phyloP scores from a whole-genome alignment of 2,113 vertebrate genomes.

The Proteles cristata region DNA sequence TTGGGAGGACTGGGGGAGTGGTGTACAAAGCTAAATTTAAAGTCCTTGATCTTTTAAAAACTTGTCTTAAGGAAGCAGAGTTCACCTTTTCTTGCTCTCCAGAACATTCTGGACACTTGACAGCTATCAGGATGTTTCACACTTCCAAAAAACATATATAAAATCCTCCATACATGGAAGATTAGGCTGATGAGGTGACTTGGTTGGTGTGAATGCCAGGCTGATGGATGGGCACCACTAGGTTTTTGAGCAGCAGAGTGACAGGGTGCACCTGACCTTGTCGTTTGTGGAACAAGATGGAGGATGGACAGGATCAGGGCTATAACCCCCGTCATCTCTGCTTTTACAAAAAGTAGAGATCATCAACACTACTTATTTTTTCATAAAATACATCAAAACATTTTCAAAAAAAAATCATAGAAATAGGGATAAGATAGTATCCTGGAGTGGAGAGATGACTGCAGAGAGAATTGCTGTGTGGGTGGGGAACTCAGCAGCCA shows the following conservation, averaged over 20 bases:
- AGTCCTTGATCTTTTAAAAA: neutral
- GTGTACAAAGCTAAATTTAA: conserved; percentile 14
- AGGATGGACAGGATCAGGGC: neutral
- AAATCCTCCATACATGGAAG: neutral
- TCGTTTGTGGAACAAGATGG: neutral
- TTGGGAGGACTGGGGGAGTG: neutral
- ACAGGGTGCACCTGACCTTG: neutral
- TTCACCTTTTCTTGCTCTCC: conserved; percentile 4
- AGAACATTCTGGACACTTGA: neutral
- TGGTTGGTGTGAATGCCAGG: neutral
- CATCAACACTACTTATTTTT: neutral
- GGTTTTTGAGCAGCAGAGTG: neutral
- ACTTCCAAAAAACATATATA: conserved; percentile 7
- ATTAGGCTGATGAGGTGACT: neutral
- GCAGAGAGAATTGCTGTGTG: neutral
- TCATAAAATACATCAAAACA: neutral
- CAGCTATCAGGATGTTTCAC: conserved; percentile 8
- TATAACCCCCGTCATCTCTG: neutral
- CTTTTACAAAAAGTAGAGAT: neutral
- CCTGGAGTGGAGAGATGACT: neutral
- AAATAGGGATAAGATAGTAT: neutral
- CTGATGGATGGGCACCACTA: neutral
- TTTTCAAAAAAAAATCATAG: neutral
- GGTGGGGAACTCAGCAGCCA: neutral
- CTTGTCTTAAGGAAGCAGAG: neutral